Evolutionary conservation across 2,888 invertebrate genomes (phyloP), one percentile per base, ranked within the genome.

Genomic region (Leucoptera coffeella): DNA sequence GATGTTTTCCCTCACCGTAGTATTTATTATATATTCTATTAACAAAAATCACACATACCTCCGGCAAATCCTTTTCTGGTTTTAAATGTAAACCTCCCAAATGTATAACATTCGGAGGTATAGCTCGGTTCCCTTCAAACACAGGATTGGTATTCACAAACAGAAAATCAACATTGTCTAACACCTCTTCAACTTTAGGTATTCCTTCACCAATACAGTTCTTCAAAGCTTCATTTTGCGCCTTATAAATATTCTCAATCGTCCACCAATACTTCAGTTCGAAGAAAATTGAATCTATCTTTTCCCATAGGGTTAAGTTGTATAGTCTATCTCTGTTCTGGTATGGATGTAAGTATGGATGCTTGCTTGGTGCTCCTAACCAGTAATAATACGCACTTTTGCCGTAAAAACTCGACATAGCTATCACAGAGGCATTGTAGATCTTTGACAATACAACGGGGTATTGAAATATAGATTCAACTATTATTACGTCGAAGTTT

Each of bases 11-110:
- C n/a, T n/a, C n/a, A n/a, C n/a, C n/a, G n/a, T n/a, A n/a, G n/a
- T n/a, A n/a, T n/a, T n/a, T n/a, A n/a, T n/a, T n/a, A n/a, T n/a
- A n/a, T n/a, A n/a, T n/a, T n/a, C n/a, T n/a, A n/a, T n/a, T n/a
- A n/a, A n/a, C n/a, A n/a, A n/a, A n/a, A n/a, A n/a, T n/a, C n/a
- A n/a, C n/a, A n/a, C n/a, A n/a, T n/a, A n/a, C n/a, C n/a, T n/a
- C n/a, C n/a, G 26, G 26, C n/a, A 26, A 26, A 7, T 13, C 4
- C 10, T 21, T 13, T 9, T 14, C 21, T 7, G 25, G 25, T 17
- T 25, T n/a, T 14, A 25, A n/a, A 25, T 25, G 25, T 11, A 25
- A 4, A 17, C 11, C 25, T 8, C 25, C 25, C 12, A 25, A 25
- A 25, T 25, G 17, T 2, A 25, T 12, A 15, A 25, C 14, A 13